Evolutionary conservation across 2,888 invertebrate genomes (phyloP).

Genomic region (Oscheius sp.): DNA sequence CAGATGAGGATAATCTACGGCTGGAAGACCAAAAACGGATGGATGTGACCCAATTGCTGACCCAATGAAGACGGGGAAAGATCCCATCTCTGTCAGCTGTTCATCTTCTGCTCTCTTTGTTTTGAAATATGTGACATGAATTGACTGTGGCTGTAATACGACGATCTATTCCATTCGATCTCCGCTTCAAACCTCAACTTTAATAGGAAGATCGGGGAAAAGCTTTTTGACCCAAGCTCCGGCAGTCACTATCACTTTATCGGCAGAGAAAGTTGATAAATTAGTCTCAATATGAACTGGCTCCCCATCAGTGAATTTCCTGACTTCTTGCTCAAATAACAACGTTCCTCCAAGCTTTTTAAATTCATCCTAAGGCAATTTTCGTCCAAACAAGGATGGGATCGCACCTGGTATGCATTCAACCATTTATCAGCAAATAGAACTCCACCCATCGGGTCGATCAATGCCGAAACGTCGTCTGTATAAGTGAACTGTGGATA

Average conservation of each 20-base stretch:
- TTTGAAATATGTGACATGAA: conserved; percentile 22
- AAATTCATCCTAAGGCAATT: conserved; percentile 45
- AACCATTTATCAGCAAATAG: conserved; percentile 56
- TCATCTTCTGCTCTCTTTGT: conserved; percentile 16
- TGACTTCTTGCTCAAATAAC: conserved; percentile 35
- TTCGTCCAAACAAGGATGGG: not conserved
- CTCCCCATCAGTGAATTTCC: not conserved
- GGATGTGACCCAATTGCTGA: not conserved
- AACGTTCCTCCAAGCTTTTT: conserved; percentile 37
- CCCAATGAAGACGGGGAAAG: conserved; percentile 14
- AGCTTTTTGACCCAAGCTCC: conserved; percentile 64
- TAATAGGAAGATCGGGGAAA: conserved; percentile 45
- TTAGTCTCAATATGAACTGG: conserved; percentile 29
- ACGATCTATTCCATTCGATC: not conserved
- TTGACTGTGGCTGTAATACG: conserved; percentile 22
- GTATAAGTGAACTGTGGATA: conserved; percentile 49
- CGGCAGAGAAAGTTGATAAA: conserved; percentile 40
- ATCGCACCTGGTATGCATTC: conserved; percentile 43
- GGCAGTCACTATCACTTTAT: conserved; percentile 58
- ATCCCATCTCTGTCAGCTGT: conserved; percentile 20
- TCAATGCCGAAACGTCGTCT: conserved; percentile 43
- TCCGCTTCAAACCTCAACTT: conserved; percentile 38
- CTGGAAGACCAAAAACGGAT: conserved; percentile 15
- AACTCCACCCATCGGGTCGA: conserved; percentile 56
- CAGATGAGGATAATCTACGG: conserved; percentile 16